phyloP scores from a whole-genome alignment of 2,113 vertebrate species.

The Paramisgurnus dabryanus region DNA sequence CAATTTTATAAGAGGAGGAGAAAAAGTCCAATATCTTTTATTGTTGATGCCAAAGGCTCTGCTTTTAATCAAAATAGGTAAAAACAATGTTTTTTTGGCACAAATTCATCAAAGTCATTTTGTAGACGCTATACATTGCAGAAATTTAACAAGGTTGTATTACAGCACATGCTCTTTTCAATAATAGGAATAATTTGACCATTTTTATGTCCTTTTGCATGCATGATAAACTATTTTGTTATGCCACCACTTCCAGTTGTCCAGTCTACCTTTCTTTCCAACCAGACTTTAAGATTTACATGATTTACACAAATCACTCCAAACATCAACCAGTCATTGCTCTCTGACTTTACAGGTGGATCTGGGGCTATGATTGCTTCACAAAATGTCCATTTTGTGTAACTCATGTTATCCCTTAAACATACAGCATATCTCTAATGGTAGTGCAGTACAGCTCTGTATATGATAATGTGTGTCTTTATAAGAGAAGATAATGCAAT shows the following conservation, averaged over 20 bases:
- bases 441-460: background rate
- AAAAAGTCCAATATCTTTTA: too few species aligned
- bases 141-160: too few species aligned
- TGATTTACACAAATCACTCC: background rate
- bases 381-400: background rate
- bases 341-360: background rate
- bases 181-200: too few species aligned
- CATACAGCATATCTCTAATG: background rate
- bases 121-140: too few species aligned
- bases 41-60: background rate
- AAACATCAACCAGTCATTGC: background rate
- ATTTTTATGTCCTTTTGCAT: too few species aligned
- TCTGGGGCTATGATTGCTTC: background rate
- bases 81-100: too few species aligned
- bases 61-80: background rate
- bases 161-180: too few species aligned
- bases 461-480: too few species aligned
- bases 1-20: too few species aligned
- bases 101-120: too few species aligned
- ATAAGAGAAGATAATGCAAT: background rate
- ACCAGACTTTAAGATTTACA: background rate
- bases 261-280: background rate
- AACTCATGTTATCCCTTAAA: background rate
- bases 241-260: too few species aligned
- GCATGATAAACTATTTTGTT: too few species aligned